Percentiles rank a stretch among this genome's conserved stretches.
Conservation (phyloP, 2,797 vertebrate genomes). For the Nyctalus aviator region DNA sequence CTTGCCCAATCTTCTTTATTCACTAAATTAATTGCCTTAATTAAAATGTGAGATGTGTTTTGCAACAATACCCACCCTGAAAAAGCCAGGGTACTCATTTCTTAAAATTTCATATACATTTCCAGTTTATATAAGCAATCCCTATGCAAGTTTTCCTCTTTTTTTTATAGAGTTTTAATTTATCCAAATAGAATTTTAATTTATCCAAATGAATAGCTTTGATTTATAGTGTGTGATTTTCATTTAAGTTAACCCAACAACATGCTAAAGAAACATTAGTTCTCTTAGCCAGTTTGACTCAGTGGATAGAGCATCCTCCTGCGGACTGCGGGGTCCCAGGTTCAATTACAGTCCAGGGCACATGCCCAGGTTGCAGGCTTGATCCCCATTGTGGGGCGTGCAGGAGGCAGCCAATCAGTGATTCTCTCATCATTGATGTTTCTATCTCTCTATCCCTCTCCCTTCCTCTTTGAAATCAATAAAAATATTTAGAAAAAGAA, state of each 20-base stretch:
- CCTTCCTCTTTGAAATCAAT: background rate
- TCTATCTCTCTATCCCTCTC: background rate
- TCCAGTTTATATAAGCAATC: constrained; percentile 22
- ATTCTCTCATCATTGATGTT: background rate
- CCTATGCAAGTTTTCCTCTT: background rate
- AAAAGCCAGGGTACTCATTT: background rate
- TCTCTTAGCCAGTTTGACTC: background rate
- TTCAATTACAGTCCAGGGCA: background rate
- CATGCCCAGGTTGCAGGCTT: background rate
- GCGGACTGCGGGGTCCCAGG: background rate
- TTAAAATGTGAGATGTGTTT: constrained; percentile 51
- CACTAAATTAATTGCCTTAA: constrained; percentile 51
- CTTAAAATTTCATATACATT: background rate
- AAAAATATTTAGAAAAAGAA: no score
- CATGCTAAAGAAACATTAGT: background rate
- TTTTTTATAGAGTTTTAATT: background rate
- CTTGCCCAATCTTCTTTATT: constrained; percentile 6
- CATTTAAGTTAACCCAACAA: background rate
- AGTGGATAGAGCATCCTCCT: background rate
- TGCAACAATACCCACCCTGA: background rate
- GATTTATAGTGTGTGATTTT: constrained; percentile 15
- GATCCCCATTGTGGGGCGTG: background rate
- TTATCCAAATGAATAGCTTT: constrained; percentile 33
- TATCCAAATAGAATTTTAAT: constrained; percentile 39
- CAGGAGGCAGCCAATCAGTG: background rate